phyloP scores from a whole-genome alignment of 2,797 vertebrate genomes.

The Ctenopoma kingsleyae region DNA sequence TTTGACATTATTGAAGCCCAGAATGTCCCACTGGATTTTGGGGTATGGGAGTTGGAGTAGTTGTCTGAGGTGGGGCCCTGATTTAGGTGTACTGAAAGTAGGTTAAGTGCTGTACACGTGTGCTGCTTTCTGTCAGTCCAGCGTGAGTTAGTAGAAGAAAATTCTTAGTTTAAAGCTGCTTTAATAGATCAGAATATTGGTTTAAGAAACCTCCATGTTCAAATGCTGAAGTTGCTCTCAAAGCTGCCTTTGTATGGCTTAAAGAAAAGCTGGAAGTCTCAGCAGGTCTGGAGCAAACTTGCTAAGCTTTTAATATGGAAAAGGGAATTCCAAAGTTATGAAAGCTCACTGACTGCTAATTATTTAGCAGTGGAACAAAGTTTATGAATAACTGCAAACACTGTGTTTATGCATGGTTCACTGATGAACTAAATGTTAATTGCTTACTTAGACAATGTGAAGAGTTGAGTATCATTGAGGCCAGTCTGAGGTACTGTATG shows the following conservation, averaged over 20 bases:
- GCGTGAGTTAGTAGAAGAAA: slow-evolving; percentile 7
- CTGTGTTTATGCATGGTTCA: too few species aligned
- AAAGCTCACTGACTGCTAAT: background rate
- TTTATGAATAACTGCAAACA: too few species aligned
- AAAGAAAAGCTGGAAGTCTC: slow-evolving; percentile 5
- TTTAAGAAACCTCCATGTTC: background rate
- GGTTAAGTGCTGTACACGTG: background rate
- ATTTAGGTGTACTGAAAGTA: background rate
- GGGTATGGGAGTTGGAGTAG: too few species aligned
- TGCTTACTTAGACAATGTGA: background rate
- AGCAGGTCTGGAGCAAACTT: background rate
- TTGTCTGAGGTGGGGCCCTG: background rate
- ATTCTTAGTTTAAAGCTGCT: background rate
- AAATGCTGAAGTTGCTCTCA: slow-evolving; percentile 6
- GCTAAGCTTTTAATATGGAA: slow-evolving; percentile 1
- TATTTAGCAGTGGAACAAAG: background rate
- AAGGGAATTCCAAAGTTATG: slow-evolving; percentile 45
- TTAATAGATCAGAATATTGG: background rate
- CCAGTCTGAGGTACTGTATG: background rate
- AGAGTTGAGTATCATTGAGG: background rate
- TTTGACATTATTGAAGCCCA: too few species aligned
- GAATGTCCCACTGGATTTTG: too few species aligned
- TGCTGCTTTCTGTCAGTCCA: slow-evolving; percentile 8
- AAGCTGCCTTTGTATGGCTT: background rate
- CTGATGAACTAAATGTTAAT: background rate